phyloP scores from a whole-genome alignment of 1,140 invertebrate genomes.

The Acyrthosiphon pisum region DNA sequence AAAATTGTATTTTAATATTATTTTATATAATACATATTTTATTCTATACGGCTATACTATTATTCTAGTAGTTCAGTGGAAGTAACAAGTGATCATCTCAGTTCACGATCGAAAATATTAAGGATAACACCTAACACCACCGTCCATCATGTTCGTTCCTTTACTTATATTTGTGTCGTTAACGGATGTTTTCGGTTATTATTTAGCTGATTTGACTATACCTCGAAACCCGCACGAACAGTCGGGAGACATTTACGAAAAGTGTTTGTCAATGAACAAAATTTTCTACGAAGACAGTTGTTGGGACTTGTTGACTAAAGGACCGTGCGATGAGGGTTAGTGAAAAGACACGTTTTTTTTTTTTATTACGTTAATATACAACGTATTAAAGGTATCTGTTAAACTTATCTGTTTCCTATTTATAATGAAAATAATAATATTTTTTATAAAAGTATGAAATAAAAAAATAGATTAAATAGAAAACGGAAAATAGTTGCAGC shows the following conservation, averaged over 20 bases:
- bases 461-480: not conserved
- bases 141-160: slow-evolving; percentile 19
- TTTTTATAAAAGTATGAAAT: not conserved
- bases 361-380: not conserved
- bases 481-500: not conserved
- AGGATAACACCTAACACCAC: not conserved
- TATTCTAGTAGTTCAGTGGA: not conserved
- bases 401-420: not conserved
- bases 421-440: not conserved
- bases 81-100: not conserved
- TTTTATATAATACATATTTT: not conserved
- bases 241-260: not conserved
- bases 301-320: slow-evolving; percentile 52
- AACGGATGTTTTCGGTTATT: slow-evolving; percentile 19
- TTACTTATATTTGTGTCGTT: not conserved
- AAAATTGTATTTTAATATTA: not conserved
- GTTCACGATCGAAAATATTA: not conserved
- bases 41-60: not conserved
- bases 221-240: not conserved
- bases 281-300: not conserved
- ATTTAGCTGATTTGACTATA: slow-evolving; percentile 39
- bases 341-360: not conserved
- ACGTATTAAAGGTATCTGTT: no score
- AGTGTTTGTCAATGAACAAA: slow-evolving; percentile 32
- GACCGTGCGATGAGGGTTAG: slow-evolving; percentile 48